Percentiles rank a stretch among this genome's conserved stretches.
These are phyloP conservation scores for Micromys minutus DNA, from an alignment of 2,113 vertebrate genomes.

Conservation along the genomic window DNA sequence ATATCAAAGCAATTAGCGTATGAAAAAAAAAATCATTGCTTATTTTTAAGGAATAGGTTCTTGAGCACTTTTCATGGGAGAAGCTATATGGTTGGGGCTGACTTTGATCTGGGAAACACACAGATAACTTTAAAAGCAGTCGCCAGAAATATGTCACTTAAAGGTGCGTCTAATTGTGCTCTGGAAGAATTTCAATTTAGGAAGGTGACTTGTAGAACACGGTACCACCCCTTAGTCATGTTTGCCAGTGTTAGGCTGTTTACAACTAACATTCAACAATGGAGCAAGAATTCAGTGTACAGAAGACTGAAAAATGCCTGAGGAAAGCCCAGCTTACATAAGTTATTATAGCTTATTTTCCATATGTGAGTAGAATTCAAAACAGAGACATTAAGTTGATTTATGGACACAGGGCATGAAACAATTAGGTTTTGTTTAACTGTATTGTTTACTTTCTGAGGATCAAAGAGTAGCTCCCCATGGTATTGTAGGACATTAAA, in stretches of 20 bases:
- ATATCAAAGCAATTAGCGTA: accelerated
- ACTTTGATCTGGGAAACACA: neutral
- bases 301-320: neutral
- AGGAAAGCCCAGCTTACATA: constrained; percentile 53
- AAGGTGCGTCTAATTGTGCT: neutral
- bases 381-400: neutral
- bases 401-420: neutral
- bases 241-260: neutral
- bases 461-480: neutral
- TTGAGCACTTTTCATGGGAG: neutral
- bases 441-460: neutral
- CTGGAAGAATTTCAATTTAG: neutral
- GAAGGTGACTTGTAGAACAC: neutral
- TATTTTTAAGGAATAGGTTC: neutral
- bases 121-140: accelerated
- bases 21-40: accelerated
- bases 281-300: neutral
- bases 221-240: neutral
- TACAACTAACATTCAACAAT: constrained; percentile 14
- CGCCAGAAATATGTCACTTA: neutral
- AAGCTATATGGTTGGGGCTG: accelerated
- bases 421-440: neutral
- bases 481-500: neutral
- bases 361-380: neutral
- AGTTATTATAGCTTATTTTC: constrained; percentile 8